These are phyloP conservation scores for Criorhina ranunculi DNA, from an alignment of 2,888 invertebrate genomes.

Conservation along the genomic window DNA sequence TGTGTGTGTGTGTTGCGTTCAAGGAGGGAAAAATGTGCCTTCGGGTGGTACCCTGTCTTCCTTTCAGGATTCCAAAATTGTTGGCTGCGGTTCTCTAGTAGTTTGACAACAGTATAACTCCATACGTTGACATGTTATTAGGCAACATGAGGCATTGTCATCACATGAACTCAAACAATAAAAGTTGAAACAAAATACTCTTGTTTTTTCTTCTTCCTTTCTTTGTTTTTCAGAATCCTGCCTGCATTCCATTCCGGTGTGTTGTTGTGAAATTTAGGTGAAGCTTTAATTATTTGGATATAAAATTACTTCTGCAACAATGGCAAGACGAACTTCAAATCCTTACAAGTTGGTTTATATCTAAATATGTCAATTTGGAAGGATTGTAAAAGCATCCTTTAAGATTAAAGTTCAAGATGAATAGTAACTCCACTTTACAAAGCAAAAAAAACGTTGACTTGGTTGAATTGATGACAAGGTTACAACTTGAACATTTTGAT, in stretches of 20 bases:
- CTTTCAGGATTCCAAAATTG: constrained; percentile 24
- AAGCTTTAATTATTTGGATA: constrained; percentile 10
- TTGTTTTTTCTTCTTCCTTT: constrained; percentile 7
- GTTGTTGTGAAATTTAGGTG: constrained; percentile 3
- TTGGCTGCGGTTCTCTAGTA: constrained; percentile 18
- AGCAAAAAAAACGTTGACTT: no score
- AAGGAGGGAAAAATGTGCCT: constrained; percentile 34
- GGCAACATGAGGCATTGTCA: constrained; percentile 42
- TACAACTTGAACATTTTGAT: no score
- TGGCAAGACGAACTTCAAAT: constrained; percentile 30
- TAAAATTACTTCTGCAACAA: constrained; percentile 19
- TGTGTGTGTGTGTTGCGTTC: constrained; percentile 14
- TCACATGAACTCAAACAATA: constrained; percentile 36
- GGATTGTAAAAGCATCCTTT: no score
- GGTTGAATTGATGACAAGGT: no score
- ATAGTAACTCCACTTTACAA: background rate
- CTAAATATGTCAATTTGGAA: constrained; percentile 28
- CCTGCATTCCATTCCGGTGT: constrained; percentile 11
- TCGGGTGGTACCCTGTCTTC: constrained; percentile 26
- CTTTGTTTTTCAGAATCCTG: background rate
- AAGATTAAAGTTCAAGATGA: background rate
- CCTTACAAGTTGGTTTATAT: constrained; percentile 11
- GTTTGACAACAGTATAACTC: constrained; percentile 46
- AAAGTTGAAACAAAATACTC: constrained; percentile 41
- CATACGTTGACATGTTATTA: constrained; percentile 42